Percentiles rank a stretch among this genome's conserved stretches.
These are phyloP conservation scores for Pomacea canaliculata DNA, from an alignment of 2,888 invertebrate genomes.

Conservation along the genomic window DNA sequence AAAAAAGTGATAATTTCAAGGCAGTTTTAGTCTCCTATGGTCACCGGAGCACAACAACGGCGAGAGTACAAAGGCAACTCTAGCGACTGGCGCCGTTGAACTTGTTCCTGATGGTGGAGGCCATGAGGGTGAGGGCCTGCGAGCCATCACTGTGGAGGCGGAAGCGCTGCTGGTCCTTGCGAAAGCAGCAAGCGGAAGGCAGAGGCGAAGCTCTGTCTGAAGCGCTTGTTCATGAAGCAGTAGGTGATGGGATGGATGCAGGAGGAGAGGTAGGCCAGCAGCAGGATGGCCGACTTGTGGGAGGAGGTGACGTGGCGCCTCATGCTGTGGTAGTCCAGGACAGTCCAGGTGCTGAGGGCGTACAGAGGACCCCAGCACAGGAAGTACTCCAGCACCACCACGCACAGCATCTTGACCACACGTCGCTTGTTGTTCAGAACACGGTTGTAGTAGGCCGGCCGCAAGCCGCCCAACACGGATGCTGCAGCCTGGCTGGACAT, in stretches of 20 bases:
- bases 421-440: constrained; percentile 64
- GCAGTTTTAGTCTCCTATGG: no score
- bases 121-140: constrained; percentile 4
- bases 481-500: constrained; percentile 1
- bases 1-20: no score
- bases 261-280: constrained; percentile 84
- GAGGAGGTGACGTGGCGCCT: constrained; percentile 48
- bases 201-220: constrained; percentile 83
- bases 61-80: no score
- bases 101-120: neutral
- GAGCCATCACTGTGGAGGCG: constrained; percentile 30
- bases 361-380: constrained; percentile 91
- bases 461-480: constrained; percentile 21
- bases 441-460: constrained; percentile 34
- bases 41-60: no score
- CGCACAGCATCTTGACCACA: constrained; percentile 82
- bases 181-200: constrained; percentile 77
- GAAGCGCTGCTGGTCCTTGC: neutral
- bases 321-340: constrained; percentile 81
- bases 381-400: constrained; percentile 89
- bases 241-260: constrained; percentile 92
- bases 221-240: constrained; percentile 90
- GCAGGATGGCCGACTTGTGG: constrained; percentile 78
- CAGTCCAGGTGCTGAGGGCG: constrained; percentile 81
- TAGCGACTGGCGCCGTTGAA: neutral